Evolutionary conservation across 2,797 vertebrate species (phyloP), one percentile per base, ranked within the genome.

Genomic region (Pseudochromis fuscus): DNA sequence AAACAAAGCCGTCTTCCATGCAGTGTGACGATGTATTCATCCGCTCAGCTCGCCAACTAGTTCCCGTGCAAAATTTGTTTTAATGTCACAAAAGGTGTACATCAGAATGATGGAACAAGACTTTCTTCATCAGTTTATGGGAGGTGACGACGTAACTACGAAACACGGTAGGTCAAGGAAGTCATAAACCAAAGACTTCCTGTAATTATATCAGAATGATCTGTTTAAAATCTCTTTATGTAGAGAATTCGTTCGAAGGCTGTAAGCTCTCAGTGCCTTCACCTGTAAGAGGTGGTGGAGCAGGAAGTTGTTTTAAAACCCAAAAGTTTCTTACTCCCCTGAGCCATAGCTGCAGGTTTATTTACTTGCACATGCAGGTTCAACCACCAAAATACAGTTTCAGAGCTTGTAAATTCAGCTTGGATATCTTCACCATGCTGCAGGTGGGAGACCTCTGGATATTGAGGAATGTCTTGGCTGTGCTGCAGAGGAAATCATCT

Each of bases 371-470:
- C 50, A 30, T 64, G 48, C 30, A 53, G 59, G 15, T 79, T 75
- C 35, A 79, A 72, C 59, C 44, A 75, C 27, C 35, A 72, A 57
- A 81, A 82, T 67, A 73, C 45, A 65, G 44, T 79, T 78, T 83
- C 49, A 63, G 75, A 74, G 70, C 57, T 71, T 83, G 82, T 88
- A 88, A 88, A 91, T 88, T 74, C 72, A 61, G 19, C 51, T 49
- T 57, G 24, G 62, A 84, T 78, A 66, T 83, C 72, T 77, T 75
- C 40, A 9, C 79, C 69, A 57, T 73, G 67, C 59, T 79, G 73
- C 88, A 91, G 89, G 79, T 88, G 81, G 75, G 83, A 88, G 72
- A 76, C 77, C 70, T 83, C 82, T 73, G 86, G 82, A 87, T 84
- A 86, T 75, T 58, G 48, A 75, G 81, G 60, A 86, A 89, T 89